These are phyloP conservation scores for Caenorhabditis plicata DNA, from an alignment of 2,888 invertebrate genomes.

Conservation along the genomic window DNA sequence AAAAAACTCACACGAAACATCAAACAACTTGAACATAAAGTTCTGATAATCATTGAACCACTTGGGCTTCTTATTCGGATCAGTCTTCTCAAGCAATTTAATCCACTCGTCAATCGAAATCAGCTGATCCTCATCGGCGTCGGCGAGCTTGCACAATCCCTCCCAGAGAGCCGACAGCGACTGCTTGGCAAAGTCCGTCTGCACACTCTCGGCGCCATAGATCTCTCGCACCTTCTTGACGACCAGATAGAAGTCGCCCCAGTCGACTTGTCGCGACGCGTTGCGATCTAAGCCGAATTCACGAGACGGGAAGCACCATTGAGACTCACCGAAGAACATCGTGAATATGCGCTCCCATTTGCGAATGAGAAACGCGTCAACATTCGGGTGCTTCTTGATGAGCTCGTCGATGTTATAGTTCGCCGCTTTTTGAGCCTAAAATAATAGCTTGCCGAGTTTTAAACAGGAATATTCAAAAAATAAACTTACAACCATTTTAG, in stretches of 20 bases:
- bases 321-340: conserved; percentile 62
- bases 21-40: conserved; percentile 65
- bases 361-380: conserved; percentile 57
- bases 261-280: conserved; percentile 56
- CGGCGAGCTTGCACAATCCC: conserved; percentile 57
- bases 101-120: conserved; percentile 61
- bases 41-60: conserved; percentile 63
- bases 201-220: conserved; percentile 64
- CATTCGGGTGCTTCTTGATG: conserved; percentile 47
- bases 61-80: conserved; percentile 48
- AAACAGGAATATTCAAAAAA: background rate
- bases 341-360: conserved; percentile 65
- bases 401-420: conserved; percentile 41
- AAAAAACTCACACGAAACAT: conserved; percentile 56
- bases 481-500: background rate
- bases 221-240: conserved; percentile 63
- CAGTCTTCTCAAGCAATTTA: conserved; percentile 45
- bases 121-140: conserved; percentile 55
- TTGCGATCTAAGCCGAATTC: too few relatives aligned
- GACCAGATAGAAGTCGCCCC: conserved; percentile 65
- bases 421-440: conserved; percentile 17
- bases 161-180: conserved; percentile 61
- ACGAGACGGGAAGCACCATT: too few relatives aligned
- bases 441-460: conserved; percentile 8
- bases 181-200: conserved; percentile 55